phyloP scores from a whole-genome alignment of 2,113 vertebrate genomes.

The Mugil cephalus region DNA sequence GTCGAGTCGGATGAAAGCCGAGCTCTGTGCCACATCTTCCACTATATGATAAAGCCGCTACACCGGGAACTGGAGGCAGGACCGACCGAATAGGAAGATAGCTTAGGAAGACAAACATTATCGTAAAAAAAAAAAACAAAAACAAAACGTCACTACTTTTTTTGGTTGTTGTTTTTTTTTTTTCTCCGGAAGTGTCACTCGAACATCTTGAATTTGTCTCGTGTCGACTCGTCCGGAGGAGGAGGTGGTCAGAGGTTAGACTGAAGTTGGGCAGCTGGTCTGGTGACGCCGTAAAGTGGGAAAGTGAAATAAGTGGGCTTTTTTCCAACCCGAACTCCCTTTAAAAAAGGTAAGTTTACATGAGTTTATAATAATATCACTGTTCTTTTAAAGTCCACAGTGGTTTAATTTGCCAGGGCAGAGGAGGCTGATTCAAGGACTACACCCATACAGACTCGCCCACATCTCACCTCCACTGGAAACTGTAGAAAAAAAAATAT shows the following conservation, averaged over 20 bases:
- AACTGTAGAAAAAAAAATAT: too few relatives aligned
- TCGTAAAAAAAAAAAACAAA: too few relatives aligned
- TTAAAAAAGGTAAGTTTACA: conserved; percentile 48
- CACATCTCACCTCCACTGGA: conserved; percentile 30
- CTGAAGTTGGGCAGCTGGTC: conserved; percentile 22
- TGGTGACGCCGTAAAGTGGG: conserved; percentile 30
- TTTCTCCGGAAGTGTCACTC: neutral
- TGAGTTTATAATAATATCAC: neutral
- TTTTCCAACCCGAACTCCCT: conserved; percentile 7
- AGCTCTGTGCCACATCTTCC: conserved; percentile 81
- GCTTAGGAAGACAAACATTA: neutral
- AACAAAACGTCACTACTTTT: neutral
- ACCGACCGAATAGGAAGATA: neutral
- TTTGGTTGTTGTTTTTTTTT: neutral
- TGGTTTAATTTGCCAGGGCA: conserved; percentile 1
- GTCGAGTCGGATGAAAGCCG: conserved; percentile 73
- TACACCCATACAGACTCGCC: conserved; percentile 56
- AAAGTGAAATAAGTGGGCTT: conserved; percentile 43
- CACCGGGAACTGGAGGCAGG: conserved; percentile 29
- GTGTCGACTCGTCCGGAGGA: neutral
- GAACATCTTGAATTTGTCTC: neutral
- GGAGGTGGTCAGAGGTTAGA: conserved; percentile 18
- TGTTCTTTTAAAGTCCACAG: neutral
- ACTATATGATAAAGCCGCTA: conserved; percentile 64
- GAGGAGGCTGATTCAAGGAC: conserved; percentile 22